Base-by-base conservation (phyloP, 2,113 vertebrate species). In the Pygoscelis adeliae region DNA sequence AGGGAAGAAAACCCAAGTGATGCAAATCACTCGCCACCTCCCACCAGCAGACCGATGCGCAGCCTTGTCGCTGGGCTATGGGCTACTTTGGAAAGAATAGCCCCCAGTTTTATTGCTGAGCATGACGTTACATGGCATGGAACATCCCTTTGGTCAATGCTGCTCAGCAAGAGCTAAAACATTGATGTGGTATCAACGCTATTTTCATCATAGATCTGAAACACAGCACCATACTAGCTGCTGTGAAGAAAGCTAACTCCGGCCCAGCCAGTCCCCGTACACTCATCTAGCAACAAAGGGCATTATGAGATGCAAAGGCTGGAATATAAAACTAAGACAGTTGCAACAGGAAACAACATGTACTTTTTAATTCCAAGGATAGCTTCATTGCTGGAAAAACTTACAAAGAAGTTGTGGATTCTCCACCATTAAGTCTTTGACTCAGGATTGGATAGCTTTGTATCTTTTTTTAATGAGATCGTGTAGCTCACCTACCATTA, bases 31-130 rank as follows among this genome's bases (percentile, higher is more conserved):
- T 58, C 2, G 1, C 36, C 34, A 6, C 26, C 32, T 61, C 11
- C 13, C 73, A 17, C 13, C 18, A 52, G 61, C 36, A 73, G 69
- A 36, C 13, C 0, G 1, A 22, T 22, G 40, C 1, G 1, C 44
- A 73, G 87, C 44, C 44, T 40, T 40, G 15, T 15, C 42, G 38
- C 23, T 40, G 66, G 18, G 66, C 66, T 52, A 0, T 30, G 67
- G 53, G 36, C 50, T 26, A 2, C 44, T 49, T 29, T 5, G 15
- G 80, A 26, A 55, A 55, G n/a, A n/a, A 25, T 1, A 62, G 62
- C 30, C 21, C 46, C 29, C 32, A 4, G 29, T 55, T 65, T 44
- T 65, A 42, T 32, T 25, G 49, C 56, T 29, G 50, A 82, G 62
- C 36, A 1, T 27, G 63, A 11, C 8, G 6, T 47, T 36, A 34